Conservation (phyloP, 2,888 invertebrate species). For the Prosopocoilus inquinatus region DNA sequence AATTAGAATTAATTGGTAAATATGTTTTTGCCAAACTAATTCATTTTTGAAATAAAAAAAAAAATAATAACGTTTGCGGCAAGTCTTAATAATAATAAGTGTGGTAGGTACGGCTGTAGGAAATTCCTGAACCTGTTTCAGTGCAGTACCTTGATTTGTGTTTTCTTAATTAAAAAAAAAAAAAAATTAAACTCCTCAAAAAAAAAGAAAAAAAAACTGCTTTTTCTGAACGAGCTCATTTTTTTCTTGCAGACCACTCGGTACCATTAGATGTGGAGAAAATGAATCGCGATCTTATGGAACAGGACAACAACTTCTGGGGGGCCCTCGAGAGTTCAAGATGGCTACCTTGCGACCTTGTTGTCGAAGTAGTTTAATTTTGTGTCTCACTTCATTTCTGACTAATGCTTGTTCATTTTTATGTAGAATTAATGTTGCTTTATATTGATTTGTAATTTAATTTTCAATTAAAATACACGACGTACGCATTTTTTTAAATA, state of each 20-base stretch:
- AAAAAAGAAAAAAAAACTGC: too few species aligned
- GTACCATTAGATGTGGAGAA: slow-evolving; percentile 71
- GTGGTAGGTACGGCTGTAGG: too few species aligned
- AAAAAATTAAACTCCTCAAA: too few species aligned
- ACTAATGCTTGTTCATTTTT: too few species aligned
- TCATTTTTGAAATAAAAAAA: neutral
- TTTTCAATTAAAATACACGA: too few species aligned
- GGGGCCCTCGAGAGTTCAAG: slow-evolving; percentile 79
- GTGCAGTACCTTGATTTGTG: too few species aligned
- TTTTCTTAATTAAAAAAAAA: too few species aligned
- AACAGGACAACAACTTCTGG: slow-evolving; percentile 75
- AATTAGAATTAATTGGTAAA: slow-evolving; percentile 72
- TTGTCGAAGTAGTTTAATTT: slow-evolving; percentile 57
- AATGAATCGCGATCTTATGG: slow-evolving; percentile 72
- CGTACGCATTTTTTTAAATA: too few species aligned
- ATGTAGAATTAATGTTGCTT: too few species aligned
- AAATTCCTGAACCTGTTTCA: too few species aligned
- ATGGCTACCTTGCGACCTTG: slow-evolving; percentile 74
- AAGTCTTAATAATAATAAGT: neutral
- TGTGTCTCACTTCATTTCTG: neutral
- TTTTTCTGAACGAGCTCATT: slow-evolving; percentile 13
- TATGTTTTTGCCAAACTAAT: slow-evolving; percentile 6
- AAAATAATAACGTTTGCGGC: neutral
- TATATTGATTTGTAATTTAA: too few species aligned
- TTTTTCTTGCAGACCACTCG: slow-evolving; percentile 68